Base-by-base conservation (phyloP, 1,140 invertebrate species). In the Drosophila funebris region DNA sequence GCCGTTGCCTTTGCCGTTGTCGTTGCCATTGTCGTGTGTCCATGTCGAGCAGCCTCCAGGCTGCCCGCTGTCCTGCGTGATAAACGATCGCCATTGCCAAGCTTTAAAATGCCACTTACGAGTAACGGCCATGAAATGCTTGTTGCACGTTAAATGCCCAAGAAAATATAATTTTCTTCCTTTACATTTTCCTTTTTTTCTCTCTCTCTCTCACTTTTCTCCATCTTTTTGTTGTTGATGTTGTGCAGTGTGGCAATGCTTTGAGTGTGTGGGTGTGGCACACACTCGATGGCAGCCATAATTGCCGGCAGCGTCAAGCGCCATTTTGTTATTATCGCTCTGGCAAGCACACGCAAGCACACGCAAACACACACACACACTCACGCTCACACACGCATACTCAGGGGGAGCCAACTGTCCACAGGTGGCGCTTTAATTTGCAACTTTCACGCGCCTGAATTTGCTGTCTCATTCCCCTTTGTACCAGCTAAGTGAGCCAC, bases 361-460 rank as follows among this genome's bases (percentile, higher is more conserved):
- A 52, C 31, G 18, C 3, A 44, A 13, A 37, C 8, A 20, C 24
- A 43, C 11, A 31, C 5, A 13, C 13, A n/a, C 11, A 16, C 24
- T 24, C 11, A 56, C 13, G 27, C 29, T 44, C 22, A 31, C 5
- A 41, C 16, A 14, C 9, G 18, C 13, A 44, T 31, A 39, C 9
- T 14, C 37, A 18, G 16, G 4, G 4, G 24, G 5, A 11, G 8
- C 20, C 14, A 13, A 53, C 54, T 71, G 73, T 36, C 73, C 74
- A 87, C 81, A 85, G 78, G 82, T 87, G 82, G 78, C 66, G 61
- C 69, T 77, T 80, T 87, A 87, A 85, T 81, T 85, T 81, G 82
- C 66, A 68, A 71, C 73, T 73, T 85, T 85, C 50, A 62, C 41
- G 56, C 67, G 36, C 73, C 53, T 39, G 67, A 67, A 43, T 75